Evolutionary conservation across 2,113 vertebrate genomes (phyloP).

Genomic region (Phaethon lepturus): DNA sequence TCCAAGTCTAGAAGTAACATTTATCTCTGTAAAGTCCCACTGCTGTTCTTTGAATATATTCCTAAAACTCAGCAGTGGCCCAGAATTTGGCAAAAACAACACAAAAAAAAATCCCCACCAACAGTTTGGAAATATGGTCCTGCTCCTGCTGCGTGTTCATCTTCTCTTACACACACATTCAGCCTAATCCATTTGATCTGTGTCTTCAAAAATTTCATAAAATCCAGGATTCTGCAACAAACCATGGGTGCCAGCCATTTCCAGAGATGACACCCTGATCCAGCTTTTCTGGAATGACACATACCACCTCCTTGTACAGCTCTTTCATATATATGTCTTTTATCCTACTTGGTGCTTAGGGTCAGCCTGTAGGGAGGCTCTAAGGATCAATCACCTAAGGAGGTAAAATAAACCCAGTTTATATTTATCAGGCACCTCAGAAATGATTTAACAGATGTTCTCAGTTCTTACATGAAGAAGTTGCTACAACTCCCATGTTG

Average conservation of each 20-base stretch:
- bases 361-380: background rate
- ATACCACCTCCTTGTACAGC: background rate
- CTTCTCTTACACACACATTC: background rate
- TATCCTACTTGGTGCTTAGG: background rate
- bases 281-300: background rate
- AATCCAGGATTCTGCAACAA: background rate
- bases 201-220: background rate
- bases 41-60: constrained; percentile 1
- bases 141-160: background rate
- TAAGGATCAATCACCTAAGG: background rate
- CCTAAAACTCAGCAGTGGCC: background rate
- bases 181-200: background rate
- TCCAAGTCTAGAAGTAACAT: background rate
- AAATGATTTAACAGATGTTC: background rate
- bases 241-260: rapidly evolving
- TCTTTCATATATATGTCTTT: background rate
- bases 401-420: background rate
- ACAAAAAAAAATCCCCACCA: background rate
- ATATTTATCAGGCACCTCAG: background rate
- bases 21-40: background rate
- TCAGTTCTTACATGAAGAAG: background rate
- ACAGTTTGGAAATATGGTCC: background rate
- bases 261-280: background rate
- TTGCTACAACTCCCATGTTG: background rate
- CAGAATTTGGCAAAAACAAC: background rate